Percentiles rank a stretch among this genome's conserved stretches.
phyloP scores from a whole-genome alignment of 2,888 invertebrate species.

The Gonocerus acuteangulatus region DNA sequence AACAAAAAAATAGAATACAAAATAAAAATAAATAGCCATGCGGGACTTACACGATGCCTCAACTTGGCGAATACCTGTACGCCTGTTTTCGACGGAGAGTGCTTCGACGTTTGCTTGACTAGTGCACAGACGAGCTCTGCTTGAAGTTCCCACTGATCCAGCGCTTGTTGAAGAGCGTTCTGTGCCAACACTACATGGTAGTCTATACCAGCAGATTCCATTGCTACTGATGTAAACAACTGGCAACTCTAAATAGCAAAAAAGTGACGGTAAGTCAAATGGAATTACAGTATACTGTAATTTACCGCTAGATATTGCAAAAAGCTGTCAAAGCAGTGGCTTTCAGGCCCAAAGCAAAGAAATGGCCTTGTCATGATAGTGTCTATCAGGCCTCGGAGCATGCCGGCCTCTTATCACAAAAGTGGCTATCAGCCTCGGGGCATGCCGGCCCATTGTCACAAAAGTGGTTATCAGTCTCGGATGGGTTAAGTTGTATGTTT shows the following conservation, averaged over 20 bases:
- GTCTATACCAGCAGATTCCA: constrained; percentile 92
- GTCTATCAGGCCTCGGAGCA: too few relatives aligned
- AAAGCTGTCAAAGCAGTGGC: too few relatives aligned
- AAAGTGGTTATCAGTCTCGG: too few relatives aligned
- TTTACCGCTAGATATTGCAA: too few relatives aligned
- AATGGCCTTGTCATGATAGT: too few relatives aligned
- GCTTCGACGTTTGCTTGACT: constrained; percentile 85
- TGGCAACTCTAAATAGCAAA: constrained; percentile 67
- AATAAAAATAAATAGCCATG: constrained; percentile 35
- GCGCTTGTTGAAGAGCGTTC: constrained; percentile 87
- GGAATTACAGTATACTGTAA: too few relatives aligned
- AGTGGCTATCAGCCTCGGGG: too few relatives aligned
- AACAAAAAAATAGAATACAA: background rate
- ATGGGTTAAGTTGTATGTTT: too few relatives aligned
- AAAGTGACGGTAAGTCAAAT: background rate
- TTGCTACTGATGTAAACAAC: constrained; percentile 90
- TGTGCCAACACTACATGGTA: constrained; percentile 96
- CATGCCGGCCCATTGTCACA: too few relatives aligned
- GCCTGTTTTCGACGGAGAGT: constrained; percentile 67
- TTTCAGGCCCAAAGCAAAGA: too few relatives aligned
- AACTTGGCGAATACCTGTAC: constrained; percentile 70
- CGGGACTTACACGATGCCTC: constrained; percentile 45
- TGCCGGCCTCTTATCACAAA: too few relatives aligned
- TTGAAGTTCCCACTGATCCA: constrained; percentile 82
- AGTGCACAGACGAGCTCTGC: constrained; percentile 88